A percentile compares a stretch with the other conserved stretches of the same genome.
Conservation (phyloP, 2,797 vertebrate species). For the Epinephelus malabaricus region DNA sequence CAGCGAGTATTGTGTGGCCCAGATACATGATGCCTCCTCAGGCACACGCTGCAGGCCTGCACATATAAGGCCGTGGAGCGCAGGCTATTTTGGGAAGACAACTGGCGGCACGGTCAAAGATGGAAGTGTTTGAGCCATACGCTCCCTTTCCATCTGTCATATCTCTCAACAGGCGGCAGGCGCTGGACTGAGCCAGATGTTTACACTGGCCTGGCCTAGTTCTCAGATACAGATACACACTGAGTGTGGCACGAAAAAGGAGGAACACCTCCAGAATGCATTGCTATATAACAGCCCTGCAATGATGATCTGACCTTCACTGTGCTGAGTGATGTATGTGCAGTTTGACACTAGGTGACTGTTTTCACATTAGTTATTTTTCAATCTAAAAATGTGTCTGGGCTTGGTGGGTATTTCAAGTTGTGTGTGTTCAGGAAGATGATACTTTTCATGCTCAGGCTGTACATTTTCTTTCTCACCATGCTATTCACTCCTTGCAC, state of each 20-base stretch:
- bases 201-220: constrained; percentile 73
- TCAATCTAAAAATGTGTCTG: too few relatives aligned
- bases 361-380: background rate
- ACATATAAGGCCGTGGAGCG: constrained; percentile 94
- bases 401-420: too few relatives aligned
- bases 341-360: background rate
- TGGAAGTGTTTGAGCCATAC: constrained; percentile 75
- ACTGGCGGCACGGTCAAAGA: constrained; percentile 84
- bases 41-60: constrained; percentile 80
- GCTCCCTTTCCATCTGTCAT: constrained; percentile 83
- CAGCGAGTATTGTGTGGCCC: constrained; percentile 70
- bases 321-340: background rate
- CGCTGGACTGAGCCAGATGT: constrained; percentile 78
- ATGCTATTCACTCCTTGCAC: too few relatives aligned
- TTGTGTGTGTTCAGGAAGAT: too few relatives aligned
- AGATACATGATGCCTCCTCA: constrained; percentile 84
- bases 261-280: constrained; percentile 4
- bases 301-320: background rate
- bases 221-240: constrained; percentile 62
- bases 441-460: too few relatives aligned
- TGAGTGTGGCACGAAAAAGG: constrained; percentile 4
- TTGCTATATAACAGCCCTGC: background rate
- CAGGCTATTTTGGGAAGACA: constrained; percentile 93
- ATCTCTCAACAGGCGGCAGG: constrained; percentile 74
- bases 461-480: too few relatives aligned